Conservation (phyloP, 2,797 vertebrate genomes). For the Borostomias antarcticus region DNA sequence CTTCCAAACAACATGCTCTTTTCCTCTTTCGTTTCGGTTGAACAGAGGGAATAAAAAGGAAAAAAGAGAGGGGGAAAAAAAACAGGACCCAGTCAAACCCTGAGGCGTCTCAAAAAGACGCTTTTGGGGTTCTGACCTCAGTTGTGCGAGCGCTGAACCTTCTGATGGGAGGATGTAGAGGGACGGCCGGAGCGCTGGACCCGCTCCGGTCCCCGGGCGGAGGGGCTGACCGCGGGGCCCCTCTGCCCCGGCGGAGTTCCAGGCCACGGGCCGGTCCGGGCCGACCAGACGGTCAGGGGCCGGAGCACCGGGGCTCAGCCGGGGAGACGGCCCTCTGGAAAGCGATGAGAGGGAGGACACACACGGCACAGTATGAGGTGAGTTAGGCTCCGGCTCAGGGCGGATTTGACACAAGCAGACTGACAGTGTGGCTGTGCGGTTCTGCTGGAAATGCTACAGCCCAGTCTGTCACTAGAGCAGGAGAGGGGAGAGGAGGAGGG, state of each 20-base stretch:
- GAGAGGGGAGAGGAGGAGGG: background rate
- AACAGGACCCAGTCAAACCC: constrained; percentile 40
- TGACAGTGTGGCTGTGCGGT: constrained; percentile 49
- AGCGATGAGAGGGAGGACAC: constrained; percentile 21
- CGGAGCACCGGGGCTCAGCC: constrained; percentile 39
- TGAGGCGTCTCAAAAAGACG: constrained; percentile 14
- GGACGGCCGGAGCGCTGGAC: constrained; percentile 9
- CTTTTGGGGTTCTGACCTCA: constrained; percentile 60
- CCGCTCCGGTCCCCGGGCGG: constrained; percentile 53
- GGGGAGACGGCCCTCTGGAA: constrained; percentile 41
- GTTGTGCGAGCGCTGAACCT: constrained; percentile 42
- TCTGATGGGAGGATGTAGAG: constrained; percentile 25
- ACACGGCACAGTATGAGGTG: constrained; percentile 36
- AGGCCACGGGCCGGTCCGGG: constrained; percentile 46
- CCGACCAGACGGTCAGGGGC: constrained; percentile 39
- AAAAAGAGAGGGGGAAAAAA: constrained; percentile 39
- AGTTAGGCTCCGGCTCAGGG: constrained; percentile 40
- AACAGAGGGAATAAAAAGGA: constrained; percentile 46
- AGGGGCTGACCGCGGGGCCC: constrained; percentile 52
- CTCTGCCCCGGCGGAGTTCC: constrained; percentile 47
- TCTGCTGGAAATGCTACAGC: constrained; percentile 25
- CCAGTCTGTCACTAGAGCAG: constrained; percentile 26
- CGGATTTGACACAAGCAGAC: constrained; percentile 39
- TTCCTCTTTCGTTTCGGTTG: constrained; percentile 58
- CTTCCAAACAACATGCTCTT: constrained; percentile 58